Conservation (phyloP, 2,888 invertebrate genomes). For the Meteorus cinctellus region DNA sequence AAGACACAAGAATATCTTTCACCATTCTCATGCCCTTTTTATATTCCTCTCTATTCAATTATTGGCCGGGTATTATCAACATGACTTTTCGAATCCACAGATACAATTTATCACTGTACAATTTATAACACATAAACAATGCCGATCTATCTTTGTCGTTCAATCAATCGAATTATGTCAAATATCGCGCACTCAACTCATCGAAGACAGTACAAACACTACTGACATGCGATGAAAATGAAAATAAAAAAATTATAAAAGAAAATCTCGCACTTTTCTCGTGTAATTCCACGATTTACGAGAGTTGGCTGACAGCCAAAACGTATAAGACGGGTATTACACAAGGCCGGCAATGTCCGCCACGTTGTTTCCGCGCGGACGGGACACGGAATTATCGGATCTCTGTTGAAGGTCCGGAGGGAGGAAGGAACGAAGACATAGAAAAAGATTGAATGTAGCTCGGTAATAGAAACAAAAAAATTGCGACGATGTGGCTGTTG, state of each 20-base stretch:
- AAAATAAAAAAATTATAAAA: constrained; percentile 22
- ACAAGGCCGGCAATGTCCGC: constrained; percentile 46
- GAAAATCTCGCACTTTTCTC: constrained; percentile 58
- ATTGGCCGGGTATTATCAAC: background rate
- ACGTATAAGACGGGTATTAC: constrained; percentile 56
- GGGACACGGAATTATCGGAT: constrained; percentile 47
- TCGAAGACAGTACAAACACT: background rate
- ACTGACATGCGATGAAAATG: constrained; percentile 13
- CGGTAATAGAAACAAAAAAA: constrained; percentile 20
- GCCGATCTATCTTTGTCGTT: background rate
- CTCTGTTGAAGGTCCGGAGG: constrained; percentile 18
- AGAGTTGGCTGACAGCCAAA: constrained; percentile 60
- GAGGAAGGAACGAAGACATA: constrained; percentile 19
- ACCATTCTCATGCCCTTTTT: no score
- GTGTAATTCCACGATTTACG: constrained; percentile 64
- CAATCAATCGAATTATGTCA: background rate
- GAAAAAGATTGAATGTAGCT: constrained; percentile 22
- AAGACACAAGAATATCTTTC: no score
- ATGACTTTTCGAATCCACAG: background rate
- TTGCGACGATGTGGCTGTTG: constrained; percentile 35
- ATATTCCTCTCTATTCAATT: background rate
- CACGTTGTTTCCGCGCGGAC: constrained; percentile 48
- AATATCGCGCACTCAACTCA: background rate
- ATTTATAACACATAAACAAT: background rate
- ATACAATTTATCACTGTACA: background rate